A percentile compares a stretch with the other conserved stretches of the same genome.
Evolutionary conservation across 2,113 vertebrate genomes (phyloP).

Genomic region (Phyllostomus hastatus): DNA sequence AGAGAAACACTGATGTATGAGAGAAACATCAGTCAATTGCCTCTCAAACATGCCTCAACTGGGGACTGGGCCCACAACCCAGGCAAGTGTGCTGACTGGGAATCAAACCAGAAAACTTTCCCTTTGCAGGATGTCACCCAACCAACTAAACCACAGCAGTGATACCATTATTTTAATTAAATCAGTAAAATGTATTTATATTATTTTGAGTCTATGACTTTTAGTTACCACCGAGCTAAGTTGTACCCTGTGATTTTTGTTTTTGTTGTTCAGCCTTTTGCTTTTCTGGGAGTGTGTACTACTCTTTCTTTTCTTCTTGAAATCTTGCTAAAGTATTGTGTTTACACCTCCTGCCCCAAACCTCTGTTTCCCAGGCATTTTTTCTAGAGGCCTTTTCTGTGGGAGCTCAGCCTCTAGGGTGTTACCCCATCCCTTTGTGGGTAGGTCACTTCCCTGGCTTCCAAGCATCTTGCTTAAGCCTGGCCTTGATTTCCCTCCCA

Average conservation of each 20-base stretch:
- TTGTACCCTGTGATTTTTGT: background rate
- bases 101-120: too few species aligned
- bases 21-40: too few species aligned
- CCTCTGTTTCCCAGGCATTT: background rate
- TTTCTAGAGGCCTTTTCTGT: background rate
- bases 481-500: background rate
- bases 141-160: too few species aligned
- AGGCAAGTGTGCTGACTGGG: too few species aligned
- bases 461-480: background rate
- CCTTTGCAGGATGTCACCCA: too few species aligned
- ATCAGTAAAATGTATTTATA: background rate
- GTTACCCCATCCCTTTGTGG: accelerated
- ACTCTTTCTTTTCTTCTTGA: background rate
- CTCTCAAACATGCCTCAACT: too few species aligned
- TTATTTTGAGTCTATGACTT: background rate
- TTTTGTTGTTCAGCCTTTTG: background rate
- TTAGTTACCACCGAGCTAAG: background rate
- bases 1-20: too few species aligned
- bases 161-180: background rate
- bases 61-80: too few species aligned
- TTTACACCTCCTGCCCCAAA: background rate
- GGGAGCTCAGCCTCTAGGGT: background rate
- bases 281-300: background rate
- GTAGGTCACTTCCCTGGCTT: background rate
- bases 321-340: background rate